Evolutionary conservation across 1,140 invertebrate species (phyloP), one percentile per base, ranked within the genome.

Genomic region (Macrobrachium nipponense): DNA sequence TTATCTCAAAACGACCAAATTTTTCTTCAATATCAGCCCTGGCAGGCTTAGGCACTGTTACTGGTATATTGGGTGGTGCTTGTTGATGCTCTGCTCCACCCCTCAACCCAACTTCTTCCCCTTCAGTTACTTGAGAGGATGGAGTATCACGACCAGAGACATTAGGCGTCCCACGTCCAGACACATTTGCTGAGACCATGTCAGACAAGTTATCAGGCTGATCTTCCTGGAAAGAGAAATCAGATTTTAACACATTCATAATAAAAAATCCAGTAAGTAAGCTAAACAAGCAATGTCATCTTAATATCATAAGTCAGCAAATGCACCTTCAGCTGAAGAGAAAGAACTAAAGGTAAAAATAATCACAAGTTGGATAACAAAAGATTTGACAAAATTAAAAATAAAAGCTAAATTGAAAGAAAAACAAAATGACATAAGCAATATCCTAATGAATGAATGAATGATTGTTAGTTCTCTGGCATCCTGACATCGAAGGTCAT

Each of bases 1-100:
- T 97, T 59, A 99, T 97, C 90, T 98, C 98, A 92, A 99, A 99
- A 92, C 98, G 98, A 90, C 98, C 98, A 94, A 99, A 99, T 91
- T 99, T 98, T 87, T 99, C 98, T 89, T 99, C 98, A 82, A 99
- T 97, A 90, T 99, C 98, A 84, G 95, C 96, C 20, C 87, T 78
- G 11, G 88, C 76, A 91, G 96, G 95, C 89, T 97, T 97, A n/a
- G 94, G 92, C 4, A 94, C 91, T 58, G 93, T 94, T 36, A 93
- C 92, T 7, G 94, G 93, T n/a, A 94, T 92, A 70, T 92, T 90
- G 10, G 90, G 82, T 58, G 89, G 90, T 88, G 91, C 88, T 7
- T 90, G 90, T 75, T 85, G 92, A 66, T 92, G 92, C 84, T 94
- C 94, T 86, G 95, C 95, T n/a, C 88, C 89, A 85, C 90, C 90